Percentiles rank a stretch among this genome's conserved stretches.
Evolutionary conservation across 2,797 vertebrate species (phyloP).

Genomic region (Ibycter americanus): DNA sequence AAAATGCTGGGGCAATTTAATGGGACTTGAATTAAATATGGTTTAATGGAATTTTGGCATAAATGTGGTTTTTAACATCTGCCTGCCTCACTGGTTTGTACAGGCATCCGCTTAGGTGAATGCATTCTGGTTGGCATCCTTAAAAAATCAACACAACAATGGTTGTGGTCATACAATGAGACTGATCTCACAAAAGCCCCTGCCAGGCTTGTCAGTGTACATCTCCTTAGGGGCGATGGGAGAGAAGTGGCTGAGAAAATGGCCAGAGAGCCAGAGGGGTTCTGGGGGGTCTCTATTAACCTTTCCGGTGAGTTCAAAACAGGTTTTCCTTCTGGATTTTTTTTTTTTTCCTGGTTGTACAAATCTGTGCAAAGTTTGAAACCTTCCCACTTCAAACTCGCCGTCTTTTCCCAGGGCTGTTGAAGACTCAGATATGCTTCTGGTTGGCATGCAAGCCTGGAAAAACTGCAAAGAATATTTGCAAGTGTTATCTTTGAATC

Average conservation of each 20-base stretch:
- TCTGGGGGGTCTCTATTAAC: not conserved
- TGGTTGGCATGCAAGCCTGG: not conserved
- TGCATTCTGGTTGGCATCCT: not conserved
- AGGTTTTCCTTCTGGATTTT: not conserved
- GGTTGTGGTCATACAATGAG: not conserved
- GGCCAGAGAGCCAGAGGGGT: not conserved
- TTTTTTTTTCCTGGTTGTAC: not conserved
- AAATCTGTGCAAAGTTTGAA: not conserved
- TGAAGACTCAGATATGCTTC: not conserved
- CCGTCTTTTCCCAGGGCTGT: not conserved
- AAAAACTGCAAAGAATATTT: not conserved
- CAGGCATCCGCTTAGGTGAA: not conserved
- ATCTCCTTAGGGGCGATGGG: not conserved
- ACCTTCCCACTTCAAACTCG: not conserved
- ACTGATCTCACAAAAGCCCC: not conserved
- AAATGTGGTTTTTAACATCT: not conserved
- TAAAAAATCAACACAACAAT: not conserved
- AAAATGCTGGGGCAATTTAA: not conserved
- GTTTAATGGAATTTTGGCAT: constrained; percentile 9
- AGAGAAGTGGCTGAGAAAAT: not conserved
- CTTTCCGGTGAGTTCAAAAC: not conserved
- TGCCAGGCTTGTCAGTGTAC: not conserved
- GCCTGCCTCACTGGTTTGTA: not conserved
- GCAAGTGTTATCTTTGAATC: not conserved
- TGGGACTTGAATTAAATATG: not conserved